Conservation (phyloP, 2,888 invertebrate species). For the Harpalus rubripes region DNA sequence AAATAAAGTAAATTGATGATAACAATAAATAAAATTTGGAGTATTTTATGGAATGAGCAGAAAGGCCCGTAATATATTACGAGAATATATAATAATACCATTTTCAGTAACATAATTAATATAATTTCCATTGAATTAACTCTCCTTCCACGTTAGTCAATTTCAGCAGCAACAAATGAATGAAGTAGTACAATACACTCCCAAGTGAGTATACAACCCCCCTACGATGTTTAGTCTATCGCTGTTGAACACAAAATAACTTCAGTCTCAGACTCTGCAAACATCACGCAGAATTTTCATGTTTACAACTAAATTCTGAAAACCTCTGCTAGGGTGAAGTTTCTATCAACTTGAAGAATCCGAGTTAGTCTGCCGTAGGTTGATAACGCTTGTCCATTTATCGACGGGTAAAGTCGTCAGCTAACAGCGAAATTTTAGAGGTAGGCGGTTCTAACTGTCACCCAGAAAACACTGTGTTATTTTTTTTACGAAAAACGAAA, state of each 20-base stretch:
- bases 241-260: neutral
- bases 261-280: neutral
- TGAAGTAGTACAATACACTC: slow-evolving; percentile 19
- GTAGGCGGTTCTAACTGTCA: slow-evolving; percentile 8
- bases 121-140: neutral
- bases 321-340: neutral
- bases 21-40: too few relatives aligned
- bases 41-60: too few relatives aligned
- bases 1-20: too few relatives aligned
- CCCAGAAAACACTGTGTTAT: neutral
- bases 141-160: neutral
- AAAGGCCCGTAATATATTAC: neutral
- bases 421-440: slow-evolving; percentile 32
- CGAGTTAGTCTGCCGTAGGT: slow-evolving; percentile 3
- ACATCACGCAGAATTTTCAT: neutral
- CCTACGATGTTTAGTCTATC: slow-evolving; percentile 1
- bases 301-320: slow-evolving; percentile 6
- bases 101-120: neutral
- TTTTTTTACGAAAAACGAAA: slow-evolving; percentile 26
- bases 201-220: slow-evolving; percentile 23
- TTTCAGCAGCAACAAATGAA: slow-evolving; percentile 6
- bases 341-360: slow-evolving; percentile 4
- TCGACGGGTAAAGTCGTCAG: slow-evolving; percentile 29
- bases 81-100: neutral
- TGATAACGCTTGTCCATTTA: slow-evolving; percentile 40